Conservation (phyloP, 1,140 invertebrate genomes). For the Pseudomyrmex dendroicus region DNA sequence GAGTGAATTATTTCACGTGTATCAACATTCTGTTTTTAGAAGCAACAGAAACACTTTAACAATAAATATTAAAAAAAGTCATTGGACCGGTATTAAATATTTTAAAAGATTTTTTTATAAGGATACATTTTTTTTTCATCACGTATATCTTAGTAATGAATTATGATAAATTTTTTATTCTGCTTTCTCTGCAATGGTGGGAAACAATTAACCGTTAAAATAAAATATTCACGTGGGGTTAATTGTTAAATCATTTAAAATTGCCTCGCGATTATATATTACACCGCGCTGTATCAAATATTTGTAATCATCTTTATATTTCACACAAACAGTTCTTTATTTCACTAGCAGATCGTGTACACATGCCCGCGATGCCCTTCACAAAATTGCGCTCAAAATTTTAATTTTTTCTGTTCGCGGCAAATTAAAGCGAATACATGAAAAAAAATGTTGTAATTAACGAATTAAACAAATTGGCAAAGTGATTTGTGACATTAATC, state of each 20-base stretch:
- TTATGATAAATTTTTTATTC: background rate
- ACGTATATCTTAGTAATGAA: background rate
- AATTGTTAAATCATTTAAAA: slow-evolving; percentile 15
- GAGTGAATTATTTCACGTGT: no score
- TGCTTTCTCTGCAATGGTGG: background rate
- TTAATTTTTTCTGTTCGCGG: no score
- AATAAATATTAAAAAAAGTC: no score
- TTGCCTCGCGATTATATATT: background rate
- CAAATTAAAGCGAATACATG: no score
- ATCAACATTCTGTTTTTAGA: background rate
- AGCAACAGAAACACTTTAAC: background rate
- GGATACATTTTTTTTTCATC: slow-evolving; percentile 5
- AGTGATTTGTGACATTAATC: background rate
- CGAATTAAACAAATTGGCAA: background rate
- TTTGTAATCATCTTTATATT: background rate
- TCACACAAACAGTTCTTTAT: no score
- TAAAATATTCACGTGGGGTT: background rate
- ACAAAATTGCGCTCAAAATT: no score
- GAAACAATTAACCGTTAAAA: slow-evolving; percentile 3
- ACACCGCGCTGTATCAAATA: background rate
- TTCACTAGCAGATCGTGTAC: no score
- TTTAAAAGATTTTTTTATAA: background rate
- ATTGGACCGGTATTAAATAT: no score
- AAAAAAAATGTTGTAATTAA: background rate
- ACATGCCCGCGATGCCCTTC: no score